phyloP scores from a whole-genome alignment of 2,888 invertebrate genomes.

The Branchipolynoe longqiensis region DNA sequence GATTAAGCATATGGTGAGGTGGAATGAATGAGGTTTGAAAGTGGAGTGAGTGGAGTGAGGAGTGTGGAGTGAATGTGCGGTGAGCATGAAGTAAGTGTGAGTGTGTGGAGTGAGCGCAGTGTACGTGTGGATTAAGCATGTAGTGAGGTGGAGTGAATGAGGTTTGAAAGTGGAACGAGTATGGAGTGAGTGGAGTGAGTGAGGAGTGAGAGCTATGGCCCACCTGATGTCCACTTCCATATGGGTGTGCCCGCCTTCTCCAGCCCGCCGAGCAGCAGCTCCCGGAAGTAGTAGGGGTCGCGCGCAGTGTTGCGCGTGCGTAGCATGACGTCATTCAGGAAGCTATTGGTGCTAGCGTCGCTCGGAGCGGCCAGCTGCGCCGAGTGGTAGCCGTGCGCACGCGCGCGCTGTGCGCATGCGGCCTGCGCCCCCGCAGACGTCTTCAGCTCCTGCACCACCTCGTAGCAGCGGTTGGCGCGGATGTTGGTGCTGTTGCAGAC shows the following conservation, averaged over 20 bases:
- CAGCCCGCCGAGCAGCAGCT: background rate
- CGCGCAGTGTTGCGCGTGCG: background rate
- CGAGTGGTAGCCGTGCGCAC: background rate
- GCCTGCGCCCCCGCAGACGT: background rate
- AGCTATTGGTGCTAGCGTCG: background rate
- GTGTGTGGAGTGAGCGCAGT: background rate
- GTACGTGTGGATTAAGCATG: background rate
- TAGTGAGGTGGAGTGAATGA: background rate
- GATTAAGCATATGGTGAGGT: no score
- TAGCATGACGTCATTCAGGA: background rate
- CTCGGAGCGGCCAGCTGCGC: background rate
- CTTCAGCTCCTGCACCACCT: background rate
- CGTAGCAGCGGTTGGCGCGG: background rate
- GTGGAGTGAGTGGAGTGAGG: background rate
- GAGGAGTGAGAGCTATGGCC: background rate
- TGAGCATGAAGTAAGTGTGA: background rate
- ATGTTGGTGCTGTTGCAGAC: conserved; percentile 22
- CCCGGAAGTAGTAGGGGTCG: background rate
- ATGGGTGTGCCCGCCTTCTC: conserved; percentile 29
- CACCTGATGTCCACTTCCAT: conserved; percentile 22
- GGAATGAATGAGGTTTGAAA: background rate
- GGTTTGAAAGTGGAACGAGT: background rate
- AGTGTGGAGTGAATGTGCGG: background rate
- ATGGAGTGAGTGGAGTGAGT: background rate
- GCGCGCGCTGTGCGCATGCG: background rate